Conservation (phyloP, 2,113 vertebrate species). For the Chascanopsetta lugubris region DNA sequence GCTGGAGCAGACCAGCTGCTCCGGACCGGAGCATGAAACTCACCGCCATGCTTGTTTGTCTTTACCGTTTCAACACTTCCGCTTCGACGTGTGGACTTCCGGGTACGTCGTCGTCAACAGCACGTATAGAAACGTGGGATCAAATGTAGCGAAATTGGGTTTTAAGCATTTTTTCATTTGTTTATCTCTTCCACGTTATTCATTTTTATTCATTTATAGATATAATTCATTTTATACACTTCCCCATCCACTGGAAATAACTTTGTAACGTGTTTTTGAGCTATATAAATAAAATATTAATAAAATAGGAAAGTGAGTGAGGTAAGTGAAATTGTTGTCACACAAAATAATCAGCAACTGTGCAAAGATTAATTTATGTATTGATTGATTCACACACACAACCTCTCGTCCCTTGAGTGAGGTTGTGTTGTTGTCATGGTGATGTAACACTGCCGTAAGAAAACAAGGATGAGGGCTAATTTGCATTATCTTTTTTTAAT, state of each 20-base stretch:
- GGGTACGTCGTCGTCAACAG: neutral
- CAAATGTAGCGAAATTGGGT: neutral
- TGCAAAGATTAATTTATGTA: neutral
- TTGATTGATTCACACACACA: neutral
- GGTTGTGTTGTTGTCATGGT: no score
- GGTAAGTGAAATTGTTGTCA: neutral
- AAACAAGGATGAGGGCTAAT: neutral
- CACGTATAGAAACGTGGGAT: constrained; percentile 3
- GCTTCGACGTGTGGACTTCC: constrained; percentile 54
- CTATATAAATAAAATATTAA: neutral
- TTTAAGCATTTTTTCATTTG: neutral
- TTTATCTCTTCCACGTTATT: neutral
- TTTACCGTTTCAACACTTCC: neutral
- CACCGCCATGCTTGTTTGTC: constrained; percentile 51
- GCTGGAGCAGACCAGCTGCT: constrained; percentile 8
- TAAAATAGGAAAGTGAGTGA: no score
- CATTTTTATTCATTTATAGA: neutral
- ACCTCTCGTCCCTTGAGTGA: no score
- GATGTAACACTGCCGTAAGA: neutral
- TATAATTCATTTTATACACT: neutral
- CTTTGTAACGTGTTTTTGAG: neutral
- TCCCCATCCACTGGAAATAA: no score
- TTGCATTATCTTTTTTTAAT: neutral
- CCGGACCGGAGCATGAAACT: constrained; percentile 3
- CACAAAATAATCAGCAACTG: neutral